Percentiles rank a stretch among this genome's conserved stretches.
These are phyloP conservation scores for Rhadina sibilatrix DNA, from an alignment of 2,113 vertebrate species.

Conservation along the genomic window DNA sequence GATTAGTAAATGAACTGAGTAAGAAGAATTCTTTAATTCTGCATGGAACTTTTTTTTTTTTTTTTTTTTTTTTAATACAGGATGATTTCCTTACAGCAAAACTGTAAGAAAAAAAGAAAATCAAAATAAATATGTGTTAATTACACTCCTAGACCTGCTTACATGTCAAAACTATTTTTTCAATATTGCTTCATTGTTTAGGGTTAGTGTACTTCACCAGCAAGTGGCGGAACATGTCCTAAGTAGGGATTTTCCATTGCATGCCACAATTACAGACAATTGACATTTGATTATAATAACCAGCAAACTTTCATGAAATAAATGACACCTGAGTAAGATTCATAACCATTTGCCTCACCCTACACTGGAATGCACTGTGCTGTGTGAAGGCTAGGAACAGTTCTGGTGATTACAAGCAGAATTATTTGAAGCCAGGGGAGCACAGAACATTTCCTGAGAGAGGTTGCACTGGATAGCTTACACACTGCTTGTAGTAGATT, in stretches of 20 bases:
- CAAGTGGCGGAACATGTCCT: constrained; percentile 1
- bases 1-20: neutral
- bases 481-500: neutral
- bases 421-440: neutral
- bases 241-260: constrained; percentile 46
- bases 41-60: neutral
- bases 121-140: neutral
- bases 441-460: neutral
- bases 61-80: neutral
- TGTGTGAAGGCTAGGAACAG: neutral
- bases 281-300: constrained; percentile 53
- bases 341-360: constrained; percentile 36
- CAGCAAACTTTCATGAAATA: constrained; percentile 18
- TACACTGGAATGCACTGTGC: neutral
- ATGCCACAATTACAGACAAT: constrained; percentile 1
- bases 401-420: neutral
- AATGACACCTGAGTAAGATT: constrained; percentile 37
- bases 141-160: neutral
- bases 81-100: neutral
- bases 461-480: neutral
- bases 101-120: neutral
- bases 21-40: neutral
- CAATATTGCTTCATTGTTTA: neutral
- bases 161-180: constrained; percentile 13
- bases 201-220: neutral